Evolutionary conservation across 2,113 vertebrate genomes (phyloP).

Genomic region (Cryptomyrus ogoouensis): DNA sequence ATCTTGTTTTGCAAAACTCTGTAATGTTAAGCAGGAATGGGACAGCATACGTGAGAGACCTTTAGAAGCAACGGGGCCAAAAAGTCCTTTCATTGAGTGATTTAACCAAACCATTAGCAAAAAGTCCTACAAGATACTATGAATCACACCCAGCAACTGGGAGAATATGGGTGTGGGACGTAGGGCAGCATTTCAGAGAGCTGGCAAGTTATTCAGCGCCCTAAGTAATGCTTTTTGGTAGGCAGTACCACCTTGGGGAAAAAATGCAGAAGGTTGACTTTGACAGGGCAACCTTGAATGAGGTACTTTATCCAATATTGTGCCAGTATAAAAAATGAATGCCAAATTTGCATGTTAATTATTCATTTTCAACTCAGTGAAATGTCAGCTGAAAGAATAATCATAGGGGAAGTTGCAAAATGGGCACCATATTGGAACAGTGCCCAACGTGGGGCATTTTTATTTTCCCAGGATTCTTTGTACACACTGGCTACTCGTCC

Average conservation of each 20-base stretch:
- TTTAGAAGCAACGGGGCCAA: background rate
- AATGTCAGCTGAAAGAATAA: conserved; percentile 1
- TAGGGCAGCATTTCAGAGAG: background rate
- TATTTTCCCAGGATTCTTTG: conserved; percentile 38
- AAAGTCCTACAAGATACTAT: background rate
- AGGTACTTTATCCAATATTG: background rate
- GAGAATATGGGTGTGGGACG: background rate
- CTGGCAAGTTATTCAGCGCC: background rate
- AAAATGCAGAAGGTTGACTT: background rate
- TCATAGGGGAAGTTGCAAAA: background rate
- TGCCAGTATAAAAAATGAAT: background rate
- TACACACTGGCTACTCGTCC: conserved; percentile 24
- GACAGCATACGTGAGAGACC: background rate
- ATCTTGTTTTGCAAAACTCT: background rate
- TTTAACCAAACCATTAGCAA: background rate
- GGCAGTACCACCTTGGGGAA: background rate
- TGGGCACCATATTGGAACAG: background rate
- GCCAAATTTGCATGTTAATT: background rate
- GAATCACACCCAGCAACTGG: background rate
- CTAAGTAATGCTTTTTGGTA: background rate
- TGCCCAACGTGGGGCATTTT: conserved; percentile 17
- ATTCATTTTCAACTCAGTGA: background rate
- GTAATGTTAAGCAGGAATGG: background rate
- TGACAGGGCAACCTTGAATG: background rate
- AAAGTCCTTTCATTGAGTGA: background rate